Percentiles rank a stretch among this genome's conserved stretches.
phyloP scores from a whole-genome alignment of 2,888 invertebrate species.

The Eugnorisma glareosa region DNA sequence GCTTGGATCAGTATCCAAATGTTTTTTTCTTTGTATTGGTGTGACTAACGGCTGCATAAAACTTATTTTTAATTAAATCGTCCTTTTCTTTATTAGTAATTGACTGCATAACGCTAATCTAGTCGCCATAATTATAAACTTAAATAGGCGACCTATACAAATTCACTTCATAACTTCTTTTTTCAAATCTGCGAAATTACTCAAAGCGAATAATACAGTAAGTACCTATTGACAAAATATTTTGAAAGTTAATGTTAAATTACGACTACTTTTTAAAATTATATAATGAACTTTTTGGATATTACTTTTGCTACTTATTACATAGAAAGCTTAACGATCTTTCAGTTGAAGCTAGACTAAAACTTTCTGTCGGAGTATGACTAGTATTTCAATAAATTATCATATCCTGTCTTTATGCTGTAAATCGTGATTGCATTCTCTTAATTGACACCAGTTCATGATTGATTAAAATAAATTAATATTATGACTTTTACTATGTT shows the following conservation, averaged over 20 bases:
- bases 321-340: slow-evolving; percentile 15
- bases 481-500: too few species aligned
- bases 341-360: background rate
- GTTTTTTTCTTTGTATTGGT: too few species aligned
- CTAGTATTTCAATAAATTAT: slow-evolving; percentile 7
- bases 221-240: background rate
- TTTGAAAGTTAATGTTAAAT: slow-evolving; percentile 7
- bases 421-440: background rate
- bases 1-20: too few species aligned
- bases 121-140: background rate
- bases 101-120: background rate
- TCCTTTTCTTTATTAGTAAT: background rate
- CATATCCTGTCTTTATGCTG: background rate
- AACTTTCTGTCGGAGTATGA: slow-evolving; percentile 28
- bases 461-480: background rate
- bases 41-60: too few species aligned
- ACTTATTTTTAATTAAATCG: too few species aligned
- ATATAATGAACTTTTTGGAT: slow-evolving; percentile 5
- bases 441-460: background rate
- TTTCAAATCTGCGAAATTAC: background rate
- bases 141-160: background rate
- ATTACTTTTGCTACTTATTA: slow-evolving; percentile 1
- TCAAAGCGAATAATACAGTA: background rate
- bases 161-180: background rate
- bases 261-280: slow-evolving; percentile 26